phyloP scores from a whole-genome alignment of 2,113 vertebrate genomes.

The Polypterus bichir region DNA sequence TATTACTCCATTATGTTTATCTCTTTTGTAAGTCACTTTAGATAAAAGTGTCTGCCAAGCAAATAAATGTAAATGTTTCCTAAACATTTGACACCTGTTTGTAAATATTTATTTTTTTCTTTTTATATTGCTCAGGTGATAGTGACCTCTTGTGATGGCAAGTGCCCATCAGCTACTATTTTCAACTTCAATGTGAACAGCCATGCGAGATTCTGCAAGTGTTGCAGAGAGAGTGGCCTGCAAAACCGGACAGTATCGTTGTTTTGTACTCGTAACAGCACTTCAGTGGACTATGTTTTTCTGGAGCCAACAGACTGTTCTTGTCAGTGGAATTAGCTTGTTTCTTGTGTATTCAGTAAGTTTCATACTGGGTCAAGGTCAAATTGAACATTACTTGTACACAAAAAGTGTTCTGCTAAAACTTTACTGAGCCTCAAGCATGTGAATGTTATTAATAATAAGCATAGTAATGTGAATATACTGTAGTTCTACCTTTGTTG shows the following conservation, averaged over 20 bases:
- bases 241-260: slow-evolving; percentile 72
- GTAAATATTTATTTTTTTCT: no score
- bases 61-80: no score
- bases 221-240: slow-evolving; percentile 79
- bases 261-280: slow-evolving; percentile 81
- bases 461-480: neutral
- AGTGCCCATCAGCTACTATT: slow-evolving; percentile 92
- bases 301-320: slow-evolving; percentile 87
- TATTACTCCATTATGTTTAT: no score
- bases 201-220: slow-evolving; percentile 93
- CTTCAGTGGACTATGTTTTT: slow-evolving; percentile 68
- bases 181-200: slow-evolving; percentile 96
- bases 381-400: no score
- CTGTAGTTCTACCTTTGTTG: neutral
- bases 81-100: no score
- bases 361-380: no score
- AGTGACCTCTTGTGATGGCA: slow-evolving; percentile 88
- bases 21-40: no score
- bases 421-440: neutral
- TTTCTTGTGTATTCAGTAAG: neutral
- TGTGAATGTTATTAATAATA: neutral
- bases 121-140: slow-evolving; percentile 49
- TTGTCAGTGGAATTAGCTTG: slow-evolving; percentile 82
- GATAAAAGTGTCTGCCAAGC: no score
- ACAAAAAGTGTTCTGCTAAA: no score